Evolutionary conservation across 1,140 invertebrate genomes (phyloP).

Genomic region (Coenobita brevimanus): DNA sequence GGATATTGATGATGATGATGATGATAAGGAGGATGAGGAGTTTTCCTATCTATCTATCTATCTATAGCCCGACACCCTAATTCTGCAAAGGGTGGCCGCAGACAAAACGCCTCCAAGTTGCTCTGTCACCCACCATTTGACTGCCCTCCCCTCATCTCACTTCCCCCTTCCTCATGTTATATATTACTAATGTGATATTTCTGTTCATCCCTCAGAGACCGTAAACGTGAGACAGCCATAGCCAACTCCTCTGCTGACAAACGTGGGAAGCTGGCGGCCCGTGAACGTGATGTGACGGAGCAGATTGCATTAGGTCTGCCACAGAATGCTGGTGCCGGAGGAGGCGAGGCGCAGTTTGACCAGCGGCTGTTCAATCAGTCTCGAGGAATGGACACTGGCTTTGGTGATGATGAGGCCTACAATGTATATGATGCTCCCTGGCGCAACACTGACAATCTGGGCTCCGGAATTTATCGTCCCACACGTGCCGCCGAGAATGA

Average conservation of each 20-base stretch:
- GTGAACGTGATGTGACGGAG: conserved; percentile 98
- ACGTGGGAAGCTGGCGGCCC: conserved; percentile 83
- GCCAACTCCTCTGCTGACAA: conserved; percentile 94
- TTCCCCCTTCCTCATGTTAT: not conserved
- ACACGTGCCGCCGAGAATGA: conserved; percentile 90
- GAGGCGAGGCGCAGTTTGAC: conserved; percentile 93
- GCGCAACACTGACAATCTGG: conserved; percentile 87
- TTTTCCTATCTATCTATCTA: too few relatives aligned
- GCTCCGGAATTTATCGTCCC: conserved; percentile 93
- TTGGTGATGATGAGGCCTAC: conserved; percentile 97
- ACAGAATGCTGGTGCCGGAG: conserved; percentile 81
- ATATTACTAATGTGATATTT: not conserved
- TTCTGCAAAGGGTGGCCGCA: too few relatives aligned
- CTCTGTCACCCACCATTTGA: too few relatives aligned
- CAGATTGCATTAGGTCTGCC: conserved; percentile 98
- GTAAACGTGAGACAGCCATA: conserved; percentile 93
- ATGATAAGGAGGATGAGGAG: too few relatives aligned
- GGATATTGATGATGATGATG: too few relatives aligned
- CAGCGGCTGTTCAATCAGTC: conserved; percentile 95
- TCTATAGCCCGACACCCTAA: too few relatives aligned
- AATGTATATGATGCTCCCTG: conserved; percentile 98
- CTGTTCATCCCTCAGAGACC: conserved; percentile 80
- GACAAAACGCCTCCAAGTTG: too few relatives aligned
- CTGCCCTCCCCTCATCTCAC: too few relatives aligned
- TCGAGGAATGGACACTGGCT: conserved; percentile 97